Evolutionary conservation across 2,888 invertebrate species (phyloP), one percentile per base, ranked within the genome.

Genomic region (Acronicta alni): DNA sequence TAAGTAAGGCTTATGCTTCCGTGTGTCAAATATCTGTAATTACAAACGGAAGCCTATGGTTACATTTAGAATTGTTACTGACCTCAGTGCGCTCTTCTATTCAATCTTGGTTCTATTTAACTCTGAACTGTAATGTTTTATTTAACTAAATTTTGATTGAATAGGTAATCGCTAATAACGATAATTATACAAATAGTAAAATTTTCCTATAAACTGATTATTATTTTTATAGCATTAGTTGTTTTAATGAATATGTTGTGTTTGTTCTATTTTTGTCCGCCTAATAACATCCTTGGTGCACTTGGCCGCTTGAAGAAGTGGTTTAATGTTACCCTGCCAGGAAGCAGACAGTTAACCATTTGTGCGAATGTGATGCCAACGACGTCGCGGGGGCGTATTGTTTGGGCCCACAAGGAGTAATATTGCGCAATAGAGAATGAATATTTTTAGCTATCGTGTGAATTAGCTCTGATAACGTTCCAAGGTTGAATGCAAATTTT

Each of bases 271-370:
- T 92, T 91, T 74, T 78, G 87, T 82, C 75, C 64, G 62, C 71
- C 67, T 86, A 89, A 88, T 81, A 85, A 89, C 89, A 89, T 89
- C 89, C 88, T 87, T 88, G 83, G 88, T 93, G 93, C 92, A 92
- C 93, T 93, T 93, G 93, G 91, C 92, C 92, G 87, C 76, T 41
- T 76, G 72, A 83, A 86, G 89, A 91, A 89, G 85, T 93, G 88
- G 92, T 91, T 91, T 93, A 93, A 93, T 93, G 93, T 91, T 92
- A 91, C 82, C 75, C 71, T 71, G 82, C 72, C 90, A 90, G 93
- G 93, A 94, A 91, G 88, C 58, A 41, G 72, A 70, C 77, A 75
- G 90, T 94, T 93, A 92, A 83, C 87, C 86, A 88, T 87, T 93
- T 92, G 88, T 89, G 91, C 89, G 84, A 92, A 90, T 89, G 83